phyloP scores from a whole-genome alignment of 2,113 vertebrate genomes.

The Aegotheles bennettii region DNA sequence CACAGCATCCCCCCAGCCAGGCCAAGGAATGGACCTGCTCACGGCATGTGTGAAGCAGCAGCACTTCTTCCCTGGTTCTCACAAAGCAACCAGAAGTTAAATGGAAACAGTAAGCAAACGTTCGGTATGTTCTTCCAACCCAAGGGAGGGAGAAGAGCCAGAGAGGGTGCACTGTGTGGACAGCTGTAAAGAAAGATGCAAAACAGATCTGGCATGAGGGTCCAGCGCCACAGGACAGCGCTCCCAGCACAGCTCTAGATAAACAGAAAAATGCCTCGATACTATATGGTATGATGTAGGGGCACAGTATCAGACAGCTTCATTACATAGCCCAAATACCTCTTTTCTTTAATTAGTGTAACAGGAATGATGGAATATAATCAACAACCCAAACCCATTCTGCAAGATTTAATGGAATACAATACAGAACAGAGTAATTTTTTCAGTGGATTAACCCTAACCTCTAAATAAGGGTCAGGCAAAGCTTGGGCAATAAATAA shows the following conservation, averaged over 20 bases:
- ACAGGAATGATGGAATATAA: neutral
- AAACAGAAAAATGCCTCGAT: neutral
- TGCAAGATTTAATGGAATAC: neutral
- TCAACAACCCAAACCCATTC: neutral
- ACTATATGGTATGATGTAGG: neutral
- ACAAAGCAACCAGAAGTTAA: neutral
- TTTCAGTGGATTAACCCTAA: constrained; percentile 21
- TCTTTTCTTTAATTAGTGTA: neutral
- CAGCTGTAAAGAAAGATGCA: neutral
- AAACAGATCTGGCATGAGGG: neutral
- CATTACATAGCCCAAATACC: neutral
- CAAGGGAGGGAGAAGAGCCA: neutral
- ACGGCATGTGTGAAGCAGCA: neutral
- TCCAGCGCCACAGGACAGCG: neutral
- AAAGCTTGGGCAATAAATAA: neutral
- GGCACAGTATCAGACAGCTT: neutral
- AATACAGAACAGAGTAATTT: neutral
- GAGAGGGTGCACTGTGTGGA: neutral
- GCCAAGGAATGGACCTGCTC: neutral
- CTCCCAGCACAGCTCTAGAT: neutral
- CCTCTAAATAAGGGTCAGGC: neutral
- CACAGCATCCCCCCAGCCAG: neutral
- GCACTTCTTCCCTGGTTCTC: neutral
- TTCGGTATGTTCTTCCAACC: neutral
- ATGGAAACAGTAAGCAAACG: neutral